These are phyloP conservation scores for Bombus waltoni DNA, from an alignment of 1,140 invertebrate species.

Conservation along the genomic window DNA sequence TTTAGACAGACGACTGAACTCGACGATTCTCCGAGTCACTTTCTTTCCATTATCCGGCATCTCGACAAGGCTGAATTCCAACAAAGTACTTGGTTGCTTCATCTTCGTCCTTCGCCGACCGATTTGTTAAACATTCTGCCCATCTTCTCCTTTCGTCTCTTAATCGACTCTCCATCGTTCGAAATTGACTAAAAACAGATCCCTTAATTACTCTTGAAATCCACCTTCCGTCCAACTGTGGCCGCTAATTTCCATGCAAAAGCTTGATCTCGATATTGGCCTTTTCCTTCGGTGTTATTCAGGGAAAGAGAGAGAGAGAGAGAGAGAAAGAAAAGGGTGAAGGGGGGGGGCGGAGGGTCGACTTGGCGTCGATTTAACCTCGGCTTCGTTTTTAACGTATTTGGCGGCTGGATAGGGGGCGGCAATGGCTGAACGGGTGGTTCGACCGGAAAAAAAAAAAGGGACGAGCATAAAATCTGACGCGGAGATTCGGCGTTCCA, in stretches of 20 bases:
- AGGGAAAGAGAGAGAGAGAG: neutral
- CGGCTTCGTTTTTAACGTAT: slow-evolving; percentile 36
- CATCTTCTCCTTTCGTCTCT: neutral
- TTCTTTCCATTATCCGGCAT: too few species aligned
- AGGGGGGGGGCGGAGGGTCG: neutral
- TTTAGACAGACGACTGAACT: too few species aligned
- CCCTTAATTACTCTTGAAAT: slow-evolving; percentile 8
- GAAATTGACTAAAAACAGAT: slow-evolving; percentile 11
- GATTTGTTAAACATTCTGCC: neutral
- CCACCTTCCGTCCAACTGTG: too few species aligned
- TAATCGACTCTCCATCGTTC: neutral
- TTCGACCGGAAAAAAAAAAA: neutral
- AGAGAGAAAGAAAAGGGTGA: neutral
- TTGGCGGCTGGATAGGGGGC: neutral
- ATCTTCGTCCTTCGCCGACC: too few species aligned
- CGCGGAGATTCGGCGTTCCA: slow-evolving; percentile 60
- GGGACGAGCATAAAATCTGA: slow-evolving; percentile 31
- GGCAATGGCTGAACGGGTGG: neutral
- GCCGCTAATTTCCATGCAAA: neutral
- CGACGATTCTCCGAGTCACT: too few species aligned
- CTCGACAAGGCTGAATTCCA: too few species aligned
- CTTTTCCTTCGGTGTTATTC: neutral
- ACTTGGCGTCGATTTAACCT: slow-evolving; percentile 49
- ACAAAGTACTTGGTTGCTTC: too few species aligned
- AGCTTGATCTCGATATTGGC: neutral